phyloP scores from a whole-genome alignment of 35 echinoderm and acorn worm genomes.

The Diadema setosum region DNA sequence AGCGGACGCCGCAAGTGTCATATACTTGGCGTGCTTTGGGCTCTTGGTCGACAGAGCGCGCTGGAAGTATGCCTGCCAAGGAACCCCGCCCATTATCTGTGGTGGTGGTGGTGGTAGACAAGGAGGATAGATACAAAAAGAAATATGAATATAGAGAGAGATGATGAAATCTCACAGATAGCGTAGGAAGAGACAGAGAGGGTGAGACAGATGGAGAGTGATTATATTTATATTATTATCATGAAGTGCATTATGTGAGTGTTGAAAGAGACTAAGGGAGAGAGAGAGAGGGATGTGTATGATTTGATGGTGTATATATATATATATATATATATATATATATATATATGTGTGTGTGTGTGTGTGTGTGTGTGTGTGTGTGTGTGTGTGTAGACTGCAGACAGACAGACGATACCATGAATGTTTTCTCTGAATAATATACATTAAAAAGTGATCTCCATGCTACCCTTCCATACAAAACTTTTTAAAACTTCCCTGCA shows the following conservation, averaged over 20 bases:
- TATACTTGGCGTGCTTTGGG: background rate
- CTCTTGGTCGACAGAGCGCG: constrained; percentile 43
- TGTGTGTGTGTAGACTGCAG: background rate
- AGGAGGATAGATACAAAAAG: background rate
- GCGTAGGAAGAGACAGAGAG: background rate
- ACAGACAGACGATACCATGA: background rate
- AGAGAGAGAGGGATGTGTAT: background rate
- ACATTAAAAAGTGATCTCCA: background rate
- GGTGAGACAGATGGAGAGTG: background rate
- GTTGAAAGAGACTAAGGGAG: background rate
- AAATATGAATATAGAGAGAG: background rate
- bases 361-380: background rate
- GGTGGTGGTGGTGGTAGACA: background rate
- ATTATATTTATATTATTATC: no score
- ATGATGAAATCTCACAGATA: background rate
- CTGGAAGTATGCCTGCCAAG: constrained; percentile 73
- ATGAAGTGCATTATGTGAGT: no score
- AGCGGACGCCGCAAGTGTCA: constrained; percentile 20
- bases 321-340: background rate
- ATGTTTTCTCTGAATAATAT: background rate
- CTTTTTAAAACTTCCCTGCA: background rate
- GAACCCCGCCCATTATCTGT: constrained; percentile 61
- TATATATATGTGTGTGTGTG: background rate
- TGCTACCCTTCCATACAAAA: background rate
- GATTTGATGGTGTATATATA: background rate